Base-by-base conservation (phyloP, 2,113 vertebrate species). In the Cheirogaleus medius region DNA sequence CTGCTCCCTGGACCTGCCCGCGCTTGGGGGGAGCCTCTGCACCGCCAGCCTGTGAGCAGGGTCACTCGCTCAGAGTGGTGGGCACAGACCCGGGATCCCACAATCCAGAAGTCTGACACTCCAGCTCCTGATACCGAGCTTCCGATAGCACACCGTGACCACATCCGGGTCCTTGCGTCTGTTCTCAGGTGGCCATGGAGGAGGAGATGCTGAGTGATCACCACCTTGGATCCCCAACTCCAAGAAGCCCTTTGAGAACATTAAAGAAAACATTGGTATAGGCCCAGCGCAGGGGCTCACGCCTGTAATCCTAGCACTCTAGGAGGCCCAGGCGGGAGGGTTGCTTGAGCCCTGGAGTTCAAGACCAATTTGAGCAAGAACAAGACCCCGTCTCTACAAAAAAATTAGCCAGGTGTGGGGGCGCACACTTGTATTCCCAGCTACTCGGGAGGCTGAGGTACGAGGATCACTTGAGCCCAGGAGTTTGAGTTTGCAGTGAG, bases 161-260 rank as follows among this genome's bases (percentile, higher is more conserved):
- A 32, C 52, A 1, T 15, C 25, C 11, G 17, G 29, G 63, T 60
- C 64, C 52, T 44, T 49, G 1, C 1, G 9, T 17, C 69, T 17
- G 3, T 69, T 29, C 71, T 66, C 80, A 32, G 95, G 54, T 44
- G 60, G 21, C 29, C 47, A 6, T 10, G 37, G n/a, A 44, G 17
- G 78, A 39, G 25, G 34, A 6, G 47, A 25, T 1, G 0, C 58
- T 29, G 69, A 60, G 54, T 37, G 52, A 32, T 18, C 13, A 0
- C 5, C 20, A 37, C 37, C 18, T 21, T 0, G 0, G 0, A 49
- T 27, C n/a, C 7, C 63, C 37, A 23, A 10, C 42, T 85, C 58
- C 1, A 3, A n/a, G 92, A 49, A 60, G 49, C 34, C 23, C 17
- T 4, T 29, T 0, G 60, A 69, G 66, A 34, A 54, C 34, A 44